A percentile compares a stretch with the other conserved stretches of the same genome.
These are phyloP conservation scores for Pteruthius melanotis DNA, from an alignment of 2,113 vertebrate genomes.

Conservation along the genomic window DNA sequence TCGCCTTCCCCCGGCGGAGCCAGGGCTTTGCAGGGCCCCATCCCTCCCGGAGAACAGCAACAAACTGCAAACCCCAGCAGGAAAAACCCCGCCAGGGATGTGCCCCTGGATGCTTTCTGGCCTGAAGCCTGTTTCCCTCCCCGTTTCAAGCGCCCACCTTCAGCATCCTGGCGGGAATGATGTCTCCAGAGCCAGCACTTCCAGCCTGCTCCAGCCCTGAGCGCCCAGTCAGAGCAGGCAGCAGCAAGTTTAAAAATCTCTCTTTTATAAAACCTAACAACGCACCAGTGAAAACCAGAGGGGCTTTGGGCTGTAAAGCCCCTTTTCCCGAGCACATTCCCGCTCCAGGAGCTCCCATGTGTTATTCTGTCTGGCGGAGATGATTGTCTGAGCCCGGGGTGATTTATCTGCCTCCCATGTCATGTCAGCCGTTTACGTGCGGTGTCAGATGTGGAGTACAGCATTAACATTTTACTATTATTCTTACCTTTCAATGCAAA, in stretches of 20 bases:
- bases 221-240: fast-evolving
- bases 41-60: fast-evolving
- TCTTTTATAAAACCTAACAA: background rate
- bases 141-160: fast-evolving
- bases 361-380: background rate
- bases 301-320: background rate
- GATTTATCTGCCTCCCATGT: constrained; percentile 49
- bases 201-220: fast-evolving
- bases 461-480: constrained; percentile 55
- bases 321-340: background rate
- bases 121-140: background rate
- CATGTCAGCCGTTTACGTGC: constrained; percentile 28
- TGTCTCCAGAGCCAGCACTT: fast-evolving
- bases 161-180: fast-evolving
- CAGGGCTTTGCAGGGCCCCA: background rate
- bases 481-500: constrained; percentile 49
- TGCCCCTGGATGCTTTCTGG: too few species aligned
- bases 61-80: fast-evolving
- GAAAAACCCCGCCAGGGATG: fast-evolving
- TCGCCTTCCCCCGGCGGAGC: fast-evolving
- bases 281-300: fast-evolving
- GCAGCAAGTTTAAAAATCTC: fast-evolving
- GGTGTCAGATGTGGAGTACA: background rate
- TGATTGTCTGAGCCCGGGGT: background rate
- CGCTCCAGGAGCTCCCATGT: background rate